A percentile compares a stretch with the other conserved stretches of the same genome.
These are phyloP conservation scores for Protaetia brevitarsis DNA, from an alignment of 1,140 invertebrate genomes.

Conservation along the genomic window DNA sequence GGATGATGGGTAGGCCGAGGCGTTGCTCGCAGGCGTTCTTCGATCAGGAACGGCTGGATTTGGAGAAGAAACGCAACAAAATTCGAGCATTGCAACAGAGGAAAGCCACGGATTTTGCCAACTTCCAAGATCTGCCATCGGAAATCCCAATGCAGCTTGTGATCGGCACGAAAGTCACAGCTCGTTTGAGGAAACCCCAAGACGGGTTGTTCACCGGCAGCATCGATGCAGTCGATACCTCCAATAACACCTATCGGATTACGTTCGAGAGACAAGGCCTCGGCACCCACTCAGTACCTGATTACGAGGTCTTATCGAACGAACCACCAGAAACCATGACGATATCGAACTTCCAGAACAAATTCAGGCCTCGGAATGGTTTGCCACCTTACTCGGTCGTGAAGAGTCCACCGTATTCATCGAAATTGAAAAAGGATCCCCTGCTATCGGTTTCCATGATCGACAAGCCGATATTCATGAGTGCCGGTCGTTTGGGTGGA, in stretches of 20 bases:
- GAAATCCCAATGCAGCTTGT: slow-evolving; percentile 95
- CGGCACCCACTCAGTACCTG: slow-evolving; percentile 94
- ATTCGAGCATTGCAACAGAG: slow-evolving; percentile 93
- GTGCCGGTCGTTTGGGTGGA: slow-evolving; percentile 63
- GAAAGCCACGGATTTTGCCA: slow-evolving; percentile 77
- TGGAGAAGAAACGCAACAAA: slow-evolving; percentile 87
- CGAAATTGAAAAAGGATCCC: slow-evolving; percentile 55
- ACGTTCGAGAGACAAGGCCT: slow-evolving; percentile 92
- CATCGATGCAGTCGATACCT: slow-evolving; percentile 96
- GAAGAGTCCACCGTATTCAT: slow-evolving; percentile 31
- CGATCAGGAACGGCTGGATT: slow-evolving; percentile 85
- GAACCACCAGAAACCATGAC: slow-evolving; percentile 89
- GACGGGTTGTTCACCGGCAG: slow-evolving; percentile 96
- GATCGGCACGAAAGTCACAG: slow-evolving; percentile 95
- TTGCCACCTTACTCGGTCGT: slow-evolving; percentile 45
- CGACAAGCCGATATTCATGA: slow-evolving; percentile 48
- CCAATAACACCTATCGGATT: slow-evolving; percentile 95
- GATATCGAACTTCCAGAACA: slow-evolving; percentile 78
- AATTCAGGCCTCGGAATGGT: slow-evolving; percentile 71
- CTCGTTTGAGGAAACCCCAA: slow-evolving; percentile 84
- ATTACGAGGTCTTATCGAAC: slow-evolving; percentile 94
- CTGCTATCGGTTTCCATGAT: slow-evolving; percentile 50
- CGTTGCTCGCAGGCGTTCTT: slow-evolving; percentile 94
- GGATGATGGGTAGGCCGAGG: slow-evolving; percentile 96
- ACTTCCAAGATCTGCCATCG: slow-evolving; percentile 86